Conservation (phyloP, 2,888 invertebrate genomes). For the Melinaea marsaeus region DNA sequence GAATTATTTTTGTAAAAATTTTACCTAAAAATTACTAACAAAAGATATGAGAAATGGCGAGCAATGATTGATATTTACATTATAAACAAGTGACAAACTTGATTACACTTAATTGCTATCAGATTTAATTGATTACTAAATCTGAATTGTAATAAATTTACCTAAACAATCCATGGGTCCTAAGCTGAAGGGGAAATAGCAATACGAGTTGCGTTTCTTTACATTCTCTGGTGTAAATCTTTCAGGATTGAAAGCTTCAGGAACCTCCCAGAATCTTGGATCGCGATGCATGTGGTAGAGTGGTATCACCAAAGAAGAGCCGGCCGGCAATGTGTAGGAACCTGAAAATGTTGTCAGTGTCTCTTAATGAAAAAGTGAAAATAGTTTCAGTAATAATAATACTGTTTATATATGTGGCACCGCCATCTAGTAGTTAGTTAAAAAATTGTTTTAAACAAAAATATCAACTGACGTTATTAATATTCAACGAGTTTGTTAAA, state of each 20-base stretch:
- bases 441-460: too few relatives aligned
- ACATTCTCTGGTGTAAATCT: constrained; percentile 54
- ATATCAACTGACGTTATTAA: too few relatives aligned
- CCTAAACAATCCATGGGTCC: constrained; percentile 70
- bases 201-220: constrained; percentile 33
- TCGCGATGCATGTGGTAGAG: constrained; percentile 60
- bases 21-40: too few relatives aligned
- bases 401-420: too few relatives aligned
- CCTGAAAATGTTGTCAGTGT: constrained; percentile 37
- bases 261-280: constrained; percentile 52
- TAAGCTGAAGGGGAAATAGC: constrained; percentile 55
- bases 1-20: neutral
- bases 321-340: constrained; percentile 52
- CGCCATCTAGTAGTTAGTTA: too few relatives aligned
- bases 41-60: too few relatives aligned
- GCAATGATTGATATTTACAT: too few relatives aligned
- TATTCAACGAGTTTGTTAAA: too few relatives aligned
- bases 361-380: neutral
- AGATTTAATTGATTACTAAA: neutral
- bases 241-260: constrained; percentile 60
- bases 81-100: too few relatives aligned
- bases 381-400: too few relatives aligned
- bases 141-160: too few relatives aligned
- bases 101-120: neutral
- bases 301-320: constrained; percentile 52